Conservation (phyloP, 2,888 invertebrate species). For the Chamaedrilus cognettii region DNA sequence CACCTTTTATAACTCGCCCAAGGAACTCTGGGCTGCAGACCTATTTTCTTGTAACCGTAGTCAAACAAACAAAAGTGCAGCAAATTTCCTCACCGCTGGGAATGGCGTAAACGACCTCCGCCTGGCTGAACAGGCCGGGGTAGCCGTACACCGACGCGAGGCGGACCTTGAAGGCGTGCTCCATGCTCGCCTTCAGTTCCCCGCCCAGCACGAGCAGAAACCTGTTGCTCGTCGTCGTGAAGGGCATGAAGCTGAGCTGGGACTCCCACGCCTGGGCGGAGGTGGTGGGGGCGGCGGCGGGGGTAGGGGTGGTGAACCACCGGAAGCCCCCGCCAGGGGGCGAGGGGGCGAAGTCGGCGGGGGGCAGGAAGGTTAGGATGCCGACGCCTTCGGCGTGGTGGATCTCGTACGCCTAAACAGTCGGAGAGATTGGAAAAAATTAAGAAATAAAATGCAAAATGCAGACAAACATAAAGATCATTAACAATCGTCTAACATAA, state of each 20-base stretch:
- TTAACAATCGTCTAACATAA: too few species aligned
- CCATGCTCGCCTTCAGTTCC: neutral
- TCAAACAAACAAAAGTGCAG: too few species aligned
- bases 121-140: neutral
- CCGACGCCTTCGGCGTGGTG: neutral
- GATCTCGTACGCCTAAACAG: neutral
- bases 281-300: neutral
- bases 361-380: neutral
- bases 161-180: neutral
- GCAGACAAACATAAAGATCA: too few species aligned
- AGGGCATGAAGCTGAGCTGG: neutral
- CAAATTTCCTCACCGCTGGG: too few species aligned
- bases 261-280: neutral
- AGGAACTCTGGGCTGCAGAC: too few species aligned
- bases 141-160: neutral
- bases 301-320: too few species aligned
- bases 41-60: too few species aligned
- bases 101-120: neutral
- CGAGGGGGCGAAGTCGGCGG: too few species aligned
- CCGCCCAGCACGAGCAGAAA: neutral
- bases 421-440: too few species aligned
- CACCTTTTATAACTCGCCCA: too few species aligned
- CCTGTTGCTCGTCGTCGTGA: neutral
- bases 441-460: too few species aligned
- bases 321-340: too few species aligned